Base-by-base conservation (phyloP, 2,888 invertebrate genomes). In the Dendrolimus pini region DNA sequence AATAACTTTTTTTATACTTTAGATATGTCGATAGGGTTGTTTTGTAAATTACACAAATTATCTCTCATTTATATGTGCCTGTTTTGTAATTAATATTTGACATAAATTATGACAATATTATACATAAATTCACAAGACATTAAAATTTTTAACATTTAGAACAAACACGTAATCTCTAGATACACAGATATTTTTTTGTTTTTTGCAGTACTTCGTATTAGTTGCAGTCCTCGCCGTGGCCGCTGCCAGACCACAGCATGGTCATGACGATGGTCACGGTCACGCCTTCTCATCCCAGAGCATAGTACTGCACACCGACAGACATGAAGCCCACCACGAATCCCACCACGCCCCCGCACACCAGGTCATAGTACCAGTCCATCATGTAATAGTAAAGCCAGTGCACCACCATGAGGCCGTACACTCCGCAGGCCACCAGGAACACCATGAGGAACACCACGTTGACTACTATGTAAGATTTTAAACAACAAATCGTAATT, bases 361-460 rank as follows among this genome's bases (percentile, higher is more conserved):
- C 47, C 47, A 47, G 2, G 47, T 47, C 12, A 9, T 47, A 47
- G 8, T 47, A 12, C 47, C 47, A 12, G 47, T 47, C 9, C 47
- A 47, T 12, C 9, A 47, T 47, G 30, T 30, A 30, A 30, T 30
- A 30, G 47, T 47, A 2, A 81, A 91, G 64, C 83, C 85, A 56
- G 86, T 92, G 41, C 85, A 90, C 66, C 92, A 92, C 70, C 82
- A 83, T 60, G 86, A 85, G 18, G 89, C 91, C 63, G 78, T 89
- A 59, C 79, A 88, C 63, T 74, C 73, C 42, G 91, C 47, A 47
- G 47, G 47, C 2, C 47, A 47, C 47, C 47, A 47, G 9, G 47
- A 47, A 8, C 47, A 47, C 12, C 47, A 47, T 12, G 47, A 12
- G 12, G 47, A 47, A 47, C 47, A 47, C 12, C 47, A 47, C 12